Evolutionary conservation across 2,797 vertebrate species (phyloP).

Genomic region (Cynodonichthys magdalenae): DNA sequence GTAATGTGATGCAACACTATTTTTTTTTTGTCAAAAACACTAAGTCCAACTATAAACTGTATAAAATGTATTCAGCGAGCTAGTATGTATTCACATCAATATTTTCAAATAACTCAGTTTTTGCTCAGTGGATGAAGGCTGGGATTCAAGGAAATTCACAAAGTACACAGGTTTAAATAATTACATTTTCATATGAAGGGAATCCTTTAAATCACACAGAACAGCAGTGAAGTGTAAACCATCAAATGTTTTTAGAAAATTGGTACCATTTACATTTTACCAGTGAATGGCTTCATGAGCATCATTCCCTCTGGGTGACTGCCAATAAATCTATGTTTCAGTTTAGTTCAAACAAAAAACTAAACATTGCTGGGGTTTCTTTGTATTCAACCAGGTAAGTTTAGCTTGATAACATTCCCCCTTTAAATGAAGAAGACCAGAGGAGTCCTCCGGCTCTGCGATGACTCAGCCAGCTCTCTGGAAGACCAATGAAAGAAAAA

Average conservation of each 20-base stretch:
- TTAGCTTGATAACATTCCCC: slow-evolving; percentile 32
- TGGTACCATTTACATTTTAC: slow-evolving; percentile 62
- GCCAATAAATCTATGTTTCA: slow-evolving; percentile 21
- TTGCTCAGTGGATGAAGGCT: slow-evolving; percentile 28
- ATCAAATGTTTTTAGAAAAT: slow-evolving; percentile 19
- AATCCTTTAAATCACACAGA: slow-evolving; percentile 39
- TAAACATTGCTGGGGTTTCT: slow-evolving; percentile 20
- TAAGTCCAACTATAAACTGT: slow-evolving; percentile 45
- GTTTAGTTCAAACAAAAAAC: slow-evolving; percentile 40
- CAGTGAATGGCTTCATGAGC: slow-evolving; percentile 39
- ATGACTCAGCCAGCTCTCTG: slow-evolving; percentile 43
- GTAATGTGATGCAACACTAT: slow-evolving; percentile 38
- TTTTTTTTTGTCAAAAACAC: slow-evolving; percentile 56
- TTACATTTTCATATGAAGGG: slow-evolving; percentile 32
- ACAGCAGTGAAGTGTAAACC: slow-evolving; percentile 35
- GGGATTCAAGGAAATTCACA: slow-evolving; percentile 13
- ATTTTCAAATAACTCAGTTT: slow-evolving; percentile 52
- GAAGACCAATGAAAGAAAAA: slow-evolving; percentile 56
- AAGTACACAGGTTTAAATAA: slow-evolving; percentile 27
- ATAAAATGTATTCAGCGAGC: slow-evolving; percentile 71
- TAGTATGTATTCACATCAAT: slow-evolving; percentile 45
- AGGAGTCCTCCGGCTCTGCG: slow-evolving; percentile 39
- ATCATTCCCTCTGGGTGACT: slow-evolving; percentile 28
- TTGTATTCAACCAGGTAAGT: slow-evolving; percentile 23
- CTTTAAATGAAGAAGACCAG: slow-evolving; percentile 24